These are phyloP conservation scores for Plutella xylostella DNA, from an alignment of 2,888 invertebrate genomes.

Conservation along the genomic window DNA sequence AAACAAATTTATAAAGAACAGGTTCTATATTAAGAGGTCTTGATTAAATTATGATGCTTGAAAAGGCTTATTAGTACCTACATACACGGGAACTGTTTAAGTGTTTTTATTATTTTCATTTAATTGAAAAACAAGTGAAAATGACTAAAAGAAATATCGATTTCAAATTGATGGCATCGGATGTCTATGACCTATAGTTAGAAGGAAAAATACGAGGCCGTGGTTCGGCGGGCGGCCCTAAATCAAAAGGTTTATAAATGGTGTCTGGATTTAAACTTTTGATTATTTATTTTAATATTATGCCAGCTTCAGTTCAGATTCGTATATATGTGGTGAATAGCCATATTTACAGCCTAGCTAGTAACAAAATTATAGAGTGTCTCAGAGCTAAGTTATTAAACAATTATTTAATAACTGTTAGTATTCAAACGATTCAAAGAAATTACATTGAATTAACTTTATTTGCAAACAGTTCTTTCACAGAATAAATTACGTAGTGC, in stretches of 20 bases:
- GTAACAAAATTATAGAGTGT: no score
- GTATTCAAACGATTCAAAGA: no score
- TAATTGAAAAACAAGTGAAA: not conserved
- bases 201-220: not conserved
- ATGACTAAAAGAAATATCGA: not conserved
- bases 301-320: no score
- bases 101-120: not conserved
- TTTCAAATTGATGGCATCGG: not conserved
- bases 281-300: not conserved
- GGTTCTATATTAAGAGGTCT: not conserved
- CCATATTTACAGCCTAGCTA: no score
- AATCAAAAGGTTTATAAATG: not conserved
- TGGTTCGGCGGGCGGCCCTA: not conserved
- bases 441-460: no score
- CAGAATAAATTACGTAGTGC: no score
- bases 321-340: no score
- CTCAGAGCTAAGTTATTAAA: no score
- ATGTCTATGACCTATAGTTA: not conserved
- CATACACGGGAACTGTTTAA: not conserved
- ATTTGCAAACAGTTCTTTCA: no score
- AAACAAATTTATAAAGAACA: not conserved
- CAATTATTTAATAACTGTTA: no score
- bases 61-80: conserved; percentile 46
- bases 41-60: conserved; percentile 30
- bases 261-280: conserved; percentile 2